Conservation (phyloP, 2,888 invertebrate genomes). For the Drosophila antonietae region DNA sequence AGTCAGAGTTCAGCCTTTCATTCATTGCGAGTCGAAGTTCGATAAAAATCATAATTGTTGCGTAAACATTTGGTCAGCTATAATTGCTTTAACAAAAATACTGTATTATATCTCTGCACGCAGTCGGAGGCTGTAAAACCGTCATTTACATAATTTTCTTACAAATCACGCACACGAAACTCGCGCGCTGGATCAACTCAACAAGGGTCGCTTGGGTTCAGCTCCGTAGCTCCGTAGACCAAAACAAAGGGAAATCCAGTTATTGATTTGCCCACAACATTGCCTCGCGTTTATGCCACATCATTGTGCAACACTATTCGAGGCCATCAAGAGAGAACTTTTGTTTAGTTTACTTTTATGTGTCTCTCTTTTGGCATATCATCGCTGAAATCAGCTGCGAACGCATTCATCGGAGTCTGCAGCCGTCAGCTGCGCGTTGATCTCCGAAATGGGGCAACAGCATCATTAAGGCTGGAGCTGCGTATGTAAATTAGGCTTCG, state of each 20-base stretch:
- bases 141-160: conserved; percentile 77
- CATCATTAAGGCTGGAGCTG: conserved; percentile 66
- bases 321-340: conserved; percentile 63
- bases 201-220: conserved; percentile 16
- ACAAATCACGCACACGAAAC: conserved; percentile 71
- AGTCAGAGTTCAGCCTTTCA: conserved; percentile 34
- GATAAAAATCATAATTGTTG: conserved; percentile 76
- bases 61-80: conserved; percentile 78
- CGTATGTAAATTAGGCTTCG: conserved; percentile 71
- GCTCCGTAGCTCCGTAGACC: conserved; percentile 22
- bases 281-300: conserved; percentile 60
- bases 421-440: conserved; percentile 43
- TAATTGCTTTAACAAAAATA: conserved; percentile 75
- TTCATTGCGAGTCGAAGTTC: not conserved
- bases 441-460: conserved; percentile 53
- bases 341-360: conserved; percentile 41
- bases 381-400: conserved; percentile 60
- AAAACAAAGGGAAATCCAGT: conserved; percentile 37
- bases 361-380: conserved; percentile 60
- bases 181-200: conserved; percentile 19
- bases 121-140: conserved; percentile 58
- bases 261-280: conserved; percentile 68
- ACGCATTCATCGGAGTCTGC: conserved; percentile 41
- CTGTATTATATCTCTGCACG: conserved; percentile 48
- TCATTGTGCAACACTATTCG: conserved; percentile 72